A percentile compares a stretch with the other conserved stretches of the same genome.
These are phyloP conservation scores for Agrotis ipsilon DNA, from an alignment of 2,888 invertebrate genomes.

Conservation along the genomic window DNA sequence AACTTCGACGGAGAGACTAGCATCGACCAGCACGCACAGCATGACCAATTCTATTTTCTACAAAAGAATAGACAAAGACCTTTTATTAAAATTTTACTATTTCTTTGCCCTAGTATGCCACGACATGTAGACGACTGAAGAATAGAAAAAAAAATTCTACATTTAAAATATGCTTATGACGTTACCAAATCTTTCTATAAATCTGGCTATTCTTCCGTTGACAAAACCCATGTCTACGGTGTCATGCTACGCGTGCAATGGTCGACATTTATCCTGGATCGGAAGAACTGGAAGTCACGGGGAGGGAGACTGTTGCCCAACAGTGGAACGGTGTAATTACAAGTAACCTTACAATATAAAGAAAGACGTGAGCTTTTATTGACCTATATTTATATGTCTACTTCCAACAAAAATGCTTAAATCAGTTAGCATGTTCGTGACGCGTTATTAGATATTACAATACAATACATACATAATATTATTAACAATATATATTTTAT, in stretches of 20 bases:
- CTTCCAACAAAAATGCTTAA: not conserved
- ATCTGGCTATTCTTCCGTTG: too few relatives aligned
- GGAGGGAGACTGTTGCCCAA: not conserved
- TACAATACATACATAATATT: not conserved
- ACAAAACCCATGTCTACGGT: too few relatives aligned
- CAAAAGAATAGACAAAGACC: too few relatives aligned
- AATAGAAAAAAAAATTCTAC: too few relatives aligned
- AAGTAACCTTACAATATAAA: not conserved
- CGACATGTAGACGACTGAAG: too few relatives aligned
- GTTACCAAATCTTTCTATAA: too few relatives aligned
- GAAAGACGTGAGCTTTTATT: not conserved
- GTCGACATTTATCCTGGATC: not conserved
- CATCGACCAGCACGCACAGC: too few relatives aligned
- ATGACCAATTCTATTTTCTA: too few relatives aligned
- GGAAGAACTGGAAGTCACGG: not conserved
- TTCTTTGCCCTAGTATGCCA: too few relatives aligned
- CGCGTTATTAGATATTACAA: not conserved
- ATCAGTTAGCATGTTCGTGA: not conserved
- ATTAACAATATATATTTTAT: not conserved
- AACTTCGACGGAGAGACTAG: too few relatives aligned
- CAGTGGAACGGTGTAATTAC: not conserved
- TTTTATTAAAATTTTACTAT: too few relatives aligned
- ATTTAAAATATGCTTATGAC: too few relatives aligned
- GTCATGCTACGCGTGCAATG: not conserved
- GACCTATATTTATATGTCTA: not conserved